These are phyloP conservation scores for Hemibagrus guttatus DNA, from an alignment of 2,797 vertebrate genomes.

Conservation along the genomic window DNA sequence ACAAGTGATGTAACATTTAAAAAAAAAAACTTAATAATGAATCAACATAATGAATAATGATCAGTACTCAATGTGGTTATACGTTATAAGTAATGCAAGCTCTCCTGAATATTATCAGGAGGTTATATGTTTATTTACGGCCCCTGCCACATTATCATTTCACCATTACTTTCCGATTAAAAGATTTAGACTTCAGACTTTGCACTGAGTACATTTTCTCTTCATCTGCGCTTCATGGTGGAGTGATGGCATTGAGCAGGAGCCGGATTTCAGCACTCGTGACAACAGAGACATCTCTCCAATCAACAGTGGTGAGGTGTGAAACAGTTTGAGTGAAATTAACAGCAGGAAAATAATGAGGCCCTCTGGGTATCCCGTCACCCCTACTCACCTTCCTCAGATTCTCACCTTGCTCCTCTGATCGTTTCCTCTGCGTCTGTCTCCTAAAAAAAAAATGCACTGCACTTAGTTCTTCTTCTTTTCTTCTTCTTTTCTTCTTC, in stretches of 20 bases:
- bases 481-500: conserved; percentile 45
- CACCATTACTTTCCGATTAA: conserved; percentile 17
- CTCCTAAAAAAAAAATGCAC: conserved; percentile 67
- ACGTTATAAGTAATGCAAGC: not conserved
- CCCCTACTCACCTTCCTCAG: conserved; percentile 72
- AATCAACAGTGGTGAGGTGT: conserved; percentile 80
- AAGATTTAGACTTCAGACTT: conserved; percentile 40
- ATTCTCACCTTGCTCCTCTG: conserved; percentile 75
- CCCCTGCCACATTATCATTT: not conserved
- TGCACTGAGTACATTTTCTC: conserved; percentile 17
- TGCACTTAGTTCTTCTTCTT: conserved; percentile 55
- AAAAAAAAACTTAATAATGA: not conserved
- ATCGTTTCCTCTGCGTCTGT: conserved; percentile 66
- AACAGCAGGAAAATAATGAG: conserved; percentile 86
- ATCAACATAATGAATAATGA: too few relatives aligned
- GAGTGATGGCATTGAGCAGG: conserved; percentile 61
- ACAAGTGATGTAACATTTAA: not conserved
- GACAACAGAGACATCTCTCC: conserved; percentile 72
- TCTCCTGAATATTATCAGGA: not conserved
- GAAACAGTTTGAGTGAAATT: conserved; percentile 81
- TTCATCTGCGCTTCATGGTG: conserved; percentile 50
- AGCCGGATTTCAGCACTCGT: conserved; percentile 68
- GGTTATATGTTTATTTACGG: not conserved
- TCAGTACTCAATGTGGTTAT: not conserved
- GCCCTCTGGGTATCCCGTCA: conserved; percentile 80